A percentile compares a stretch with the other conserved stretches of the same genome.
phyloP scores from a whole-genome alignment of 35 echinoderm and acorn worm genomes.

The Eucidaris tribuloides region DNA sequence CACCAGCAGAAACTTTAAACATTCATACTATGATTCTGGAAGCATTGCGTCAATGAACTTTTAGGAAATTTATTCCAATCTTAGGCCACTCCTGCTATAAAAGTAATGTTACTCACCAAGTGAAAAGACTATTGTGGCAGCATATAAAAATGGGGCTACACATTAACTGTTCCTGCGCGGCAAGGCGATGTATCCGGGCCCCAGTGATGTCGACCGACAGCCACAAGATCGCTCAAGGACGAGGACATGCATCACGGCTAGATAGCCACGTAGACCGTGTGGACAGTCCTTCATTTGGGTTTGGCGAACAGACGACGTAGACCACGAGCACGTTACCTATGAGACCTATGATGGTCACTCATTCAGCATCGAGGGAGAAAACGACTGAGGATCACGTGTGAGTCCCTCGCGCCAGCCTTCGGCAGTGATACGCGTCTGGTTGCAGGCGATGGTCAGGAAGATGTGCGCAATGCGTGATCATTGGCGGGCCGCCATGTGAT shows the following conservation, averaged over 20 bases:
- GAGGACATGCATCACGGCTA: not conserved
- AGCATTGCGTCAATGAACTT: too few relatives aligned
- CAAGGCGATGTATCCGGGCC: not conserved
- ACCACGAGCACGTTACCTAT: conserved; percentile 9
- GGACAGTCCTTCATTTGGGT: not conserved
- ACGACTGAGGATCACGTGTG: not conserved
- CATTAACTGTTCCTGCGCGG: too few relatives aligned
- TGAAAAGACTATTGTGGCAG: too few relatives aligned
- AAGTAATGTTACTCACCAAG: too few relatives aligned
- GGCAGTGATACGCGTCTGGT: conserved; percentile 7
- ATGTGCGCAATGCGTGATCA: not conserved
- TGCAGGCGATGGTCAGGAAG: not conserved
- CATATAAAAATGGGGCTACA: too few relatives aligned
- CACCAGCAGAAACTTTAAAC: too few relatives aligned
- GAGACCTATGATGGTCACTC: conserved; percentile 1
- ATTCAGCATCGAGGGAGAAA: not conserved
- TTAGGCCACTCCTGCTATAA: too few relatives aligned
- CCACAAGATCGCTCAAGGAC: not conserved
- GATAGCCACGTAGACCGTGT: conserved; percentile 4
- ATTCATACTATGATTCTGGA: too few relatives aligned
- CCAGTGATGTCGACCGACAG: not conserved
- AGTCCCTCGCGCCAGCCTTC: not conserved
- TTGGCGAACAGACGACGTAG: conserved; percentile 9
- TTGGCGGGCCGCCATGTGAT: too few relatives aligned
- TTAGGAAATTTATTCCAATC: too few relatives aligned